phyloP scores from a whole-genome alignment of 2,113 vertebrate genomes.

The Rousettus leschenaultii region DNA sequence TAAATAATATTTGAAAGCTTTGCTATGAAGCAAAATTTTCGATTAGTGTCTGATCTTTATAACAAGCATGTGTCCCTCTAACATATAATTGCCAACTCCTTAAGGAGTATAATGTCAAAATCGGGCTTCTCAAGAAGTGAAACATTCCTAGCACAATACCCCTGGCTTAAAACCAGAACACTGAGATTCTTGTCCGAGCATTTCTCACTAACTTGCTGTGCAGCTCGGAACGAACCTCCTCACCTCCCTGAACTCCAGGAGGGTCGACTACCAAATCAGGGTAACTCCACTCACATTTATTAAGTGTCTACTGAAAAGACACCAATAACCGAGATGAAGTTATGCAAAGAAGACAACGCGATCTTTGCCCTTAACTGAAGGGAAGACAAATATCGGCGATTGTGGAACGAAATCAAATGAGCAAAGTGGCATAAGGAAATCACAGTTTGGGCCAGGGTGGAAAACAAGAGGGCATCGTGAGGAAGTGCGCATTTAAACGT shows the following conservation, averaged over 20 bases:
- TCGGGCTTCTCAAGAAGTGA: slow-evolving; percentile 42
- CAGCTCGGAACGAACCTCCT: background rate
- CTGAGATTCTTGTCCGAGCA: background rate
- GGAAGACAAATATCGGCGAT: background rate
- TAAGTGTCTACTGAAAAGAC: background rate
- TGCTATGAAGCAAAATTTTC: background rate
- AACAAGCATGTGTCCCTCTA: background rate
- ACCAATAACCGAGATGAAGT: background rate
- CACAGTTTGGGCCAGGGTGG: too few species aligned
- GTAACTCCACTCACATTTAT: background rate
- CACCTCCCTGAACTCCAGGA: background rate
- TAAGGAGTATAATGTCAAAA: background rate
- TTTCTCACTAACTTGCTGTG: background rate
- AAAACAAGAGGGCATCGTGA: background rate
- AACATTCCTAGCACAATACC: slow-evolving; percentile 14
- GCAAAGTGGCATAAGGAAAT: background rate
- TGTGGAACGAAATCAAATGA: background rate
- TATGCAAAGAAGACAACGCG: background rate
- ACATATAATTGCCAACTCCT: background rate
- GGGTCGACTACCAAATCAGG: background rate
- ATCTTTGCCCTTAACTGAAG: background rate
- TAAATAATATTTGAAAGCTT: background rate
- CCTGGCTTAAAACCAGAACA: background rate
- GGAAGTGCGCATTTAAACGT: background rate
- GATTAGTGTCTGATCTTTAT: background rate